phyloP scores from a whole-genome alignment of 2,113 vertebrate genomes.

The Columbina picui region DNA sequence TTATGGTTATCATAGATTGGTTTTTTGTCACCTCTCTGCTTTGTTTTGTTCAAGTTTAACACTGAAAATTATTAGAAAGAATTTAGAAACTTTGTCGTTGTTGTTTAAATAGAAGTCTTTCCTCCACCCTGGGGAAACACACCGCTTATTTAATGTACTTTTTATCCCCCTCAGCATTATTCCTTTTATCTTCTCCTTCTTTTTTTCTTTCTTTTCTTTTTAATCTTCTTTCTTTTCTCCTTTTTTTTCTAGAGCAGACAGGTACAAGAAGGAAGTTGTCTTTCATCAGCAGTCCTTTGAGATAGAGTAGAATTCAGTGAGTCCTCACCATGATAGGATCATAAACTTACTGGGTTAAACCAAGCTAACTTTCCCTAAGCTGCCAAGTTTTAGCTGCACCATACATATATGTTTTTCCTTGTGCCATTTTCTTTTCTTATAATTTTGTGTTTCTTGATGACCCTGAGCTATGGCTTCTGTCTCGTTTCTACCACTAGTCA shows the following conservation, averaged over 20 bases:
- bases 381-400: constrained; percentile 82
- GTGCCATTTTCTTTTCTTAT: constrained; percentile 80
- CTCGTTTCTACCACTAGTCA: constrained; percentile 69
- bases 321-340: constrained; percentile 81
- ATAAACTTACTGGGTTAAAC: constrained; percentile 81
- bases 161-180: neutral
- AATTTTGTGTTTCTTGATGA: constrained; percentile 78
- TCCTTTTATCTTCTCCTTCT: neutral
- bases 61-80: constrained; percentile 43
- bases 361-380: constrained; percentile 76
- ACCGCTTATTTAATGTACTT: constrained; percentile 23
- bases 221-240: neutral
- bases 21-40: constrained; percentile 18
- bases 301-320: constrained; percentile 75
- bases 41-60: constrained; percentile 42
- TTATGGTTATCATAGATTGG: neutral
- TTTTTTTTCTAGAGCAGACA: constrained; percentile 63
- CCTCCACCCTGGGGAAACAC: constrained; percentile 51
- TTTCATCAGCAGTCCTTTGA: constrained; percentile 72
- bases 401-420: constrained; percentile 77
- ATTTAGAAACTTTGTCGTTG: constrained; percentile 24
- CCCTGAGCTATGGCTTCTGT: constrained; percentile 83
- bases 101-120: constrained; percentile 20
- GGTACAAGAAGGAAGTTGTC: constrained; percentile 63
- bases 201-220: neutral